Base-by-base conservation (phyloP, 37 sponge, comb jelly and placozoan genomes). In the Petrosia ficiformis region DNA sequence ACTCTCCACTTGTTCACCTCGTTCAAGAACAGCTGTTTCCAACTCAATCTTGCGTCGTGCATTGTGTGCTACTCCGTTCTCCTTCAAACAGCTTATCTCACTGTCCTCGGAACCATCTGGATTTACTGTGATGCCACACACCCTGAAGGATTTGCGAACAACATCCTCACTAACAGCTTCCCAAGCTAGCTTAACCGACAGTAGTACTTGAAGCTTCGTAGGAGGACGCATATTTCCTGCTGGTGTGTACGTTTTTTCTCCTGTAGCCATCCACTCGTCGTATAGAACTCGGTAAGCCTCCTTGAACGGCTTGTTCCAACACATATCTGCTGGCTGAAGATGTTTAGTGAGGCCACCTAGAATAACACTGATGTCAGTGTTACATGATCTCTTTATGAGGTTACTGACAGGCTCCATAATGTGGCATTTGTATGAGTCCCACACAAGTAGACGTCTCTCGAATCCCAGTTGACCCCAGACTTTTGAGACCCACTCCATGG, bases 361-460 rank as follows among this genome's bases (percentile, higher is more conserved):
- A 19, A 87, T 81, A 36, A 83, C 70, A 8, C 40, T 70, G 21
- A 79, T 31, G 39, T 68, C 78, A 4, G 67, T 68, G 0, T 76
- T 77, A 25, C 72, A 57, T 26, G 34, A 41, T 33, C 30, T 56
- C 1, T 43, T 59, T 3, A 77, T 44, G 4, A n/a, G n/a, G 3
- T 5, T n/a, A n/a, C n/a, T 82, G 24, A 77, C 67, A 59, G 28
- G 2, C 2, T 54, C 67, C 19, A 4, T 76, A n/a, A 82, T 63
- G 42, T 87, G 88, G 41, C 78, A 87, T 57, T 42, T 70, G 73
- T 75, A 87, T 11, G 82, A 70, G 67, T 87, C 80, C 88, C 88
- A 82, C 3, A 87, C 65, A 6, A 87, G 66, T 19, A 87, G 68
- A 2, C 74, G 69, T 25, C 69, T 70, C 10, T 72, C 57, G 39